These are phyloP conservation scores for Otolemur crassicaudatus DNA, from an alignment of 2,797 vertebrate genomes.

Conservation along the genomic window DNA sequence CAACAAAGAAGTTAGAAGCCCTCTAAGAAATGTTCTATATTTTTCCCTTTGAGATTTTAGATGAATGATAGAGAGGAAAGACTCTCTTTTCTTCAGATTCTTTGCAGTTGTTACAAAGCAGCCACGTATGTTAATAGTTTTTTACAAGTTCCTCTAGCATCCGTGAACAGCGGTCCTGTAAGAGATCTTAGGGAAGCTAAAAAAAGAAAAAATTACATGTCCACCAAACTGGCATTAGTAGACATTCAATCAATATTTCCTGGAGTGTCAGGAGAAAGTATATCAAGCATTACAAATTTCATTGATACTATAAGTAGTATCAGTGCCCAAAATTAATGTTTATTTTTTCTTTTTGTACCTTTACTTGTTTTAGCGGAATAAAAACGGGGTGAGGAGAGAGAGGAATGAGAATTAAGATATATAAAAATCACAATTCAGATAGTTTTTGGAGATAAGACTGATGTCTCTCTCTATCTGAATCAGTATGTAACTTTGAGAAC, in stretches of 20 bases:
- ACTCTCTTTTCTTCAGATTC: background rate
- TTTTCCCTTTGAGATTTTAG: background rate
- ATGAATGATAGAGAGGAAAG: background rate
- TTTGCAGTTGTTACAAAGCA: background rate
- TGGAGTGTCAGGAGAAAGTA: background rate
- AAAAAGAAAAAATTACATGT: background rate
- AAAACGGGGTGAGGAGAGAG: background rate
- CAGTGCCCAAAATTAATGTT: background rate
- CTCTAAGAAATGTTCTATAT: background rate
- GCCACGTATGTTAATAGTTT: background rate
- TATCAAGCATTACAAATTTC: background rate
- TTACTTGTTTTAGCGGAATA: background rate
- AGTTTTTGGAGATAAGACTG: background rate
- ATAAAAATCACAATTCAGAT: conserved; percentile 1
- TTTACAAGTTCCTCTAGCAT: background rate
- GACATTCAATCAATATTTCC: background rate
- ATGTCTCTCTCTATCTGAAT: background rate
- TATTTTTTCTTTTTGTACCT: background rate
- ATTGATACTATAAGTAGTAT: background rate
- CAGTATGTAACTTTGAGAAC: background rate
- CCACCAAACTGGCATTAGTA: background rate
- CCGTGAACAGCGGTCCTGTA: background rate
- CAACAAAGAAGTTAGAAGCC: background rate
- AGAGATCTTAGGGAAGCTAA: background rate
- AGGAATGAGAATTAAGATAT: background rate